Evolutionary conservation across 2,113 vertebrate species (phyloP).

Genomic region (Calonectris borealis): DNA sequence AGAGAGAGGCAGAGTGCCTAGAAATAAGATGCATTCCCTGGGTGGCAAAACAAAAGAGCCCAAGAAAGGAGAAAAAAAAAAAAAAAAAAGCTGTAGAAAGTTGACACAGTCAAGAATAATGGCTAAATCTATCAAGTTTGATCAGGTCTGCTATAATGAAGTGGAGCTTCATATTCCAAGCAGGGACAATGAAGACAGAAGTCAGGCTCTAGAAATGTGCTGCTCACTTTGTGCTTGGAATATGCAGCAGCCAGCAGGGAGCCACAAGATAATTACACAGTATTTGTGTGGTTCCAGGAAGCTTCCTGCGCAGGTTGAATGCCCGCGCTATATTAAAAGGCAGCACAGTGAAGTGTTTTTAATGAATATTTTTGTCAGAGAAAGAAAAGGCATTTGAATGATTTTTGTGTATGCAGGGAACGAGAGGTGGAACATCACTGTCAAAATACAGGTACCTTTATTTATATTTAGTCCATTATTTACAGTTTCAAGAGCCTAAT

Average conservation of each 20-base stretch:
- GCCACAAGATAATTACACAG: slow-evolving; percentile 90
- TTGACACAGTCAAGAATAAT: slow-evolving; percentile 91
- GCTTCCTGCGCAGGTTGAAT: slow-evolving; percentile 86
- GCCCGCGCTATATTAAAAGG: slow-evolving; percentile 84
- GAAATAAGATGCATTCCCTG: slow-evolving; percentile 82
- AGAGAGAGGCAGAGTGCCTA: slow-evolving; percentile 67
- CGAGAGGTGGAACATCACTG: slow-evolving; percentile 80
- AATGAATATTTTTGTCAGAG: slow-evolving; percentile 91
- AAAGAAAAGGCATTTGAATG: slow-evolving; percentile 87
- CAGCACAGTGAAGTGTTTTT: slow-evolving; percentile 90
- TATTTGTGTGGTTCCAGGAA: slow-evolving; percentile 91
- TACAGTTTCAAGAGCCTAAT: slow-evolving; percentile 68
- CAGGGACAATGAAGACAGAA: slow-evolving; percentile 88
- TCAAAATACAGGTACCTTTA: slow-evolving; percentile 83
- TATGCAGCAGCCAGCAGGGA: slow-evolving; percentile 89
- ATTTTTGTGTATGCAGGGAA: slow-evolving; percentile 74
- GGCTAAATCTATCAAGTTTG: slow-evolving; percentile 93
- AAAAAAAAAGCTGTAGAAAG: slow-evolving; percentile 73
- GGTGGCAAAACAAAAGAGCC: slow-evolving; percentile 84
- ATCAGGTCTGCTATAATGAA: slow-evolving; percentile 92
- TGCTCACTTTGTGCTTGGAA: slow-evolving; percentile 87
- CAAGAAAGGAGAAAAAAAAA: slow-evolving; percentile 16
- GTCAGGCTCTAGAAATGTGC: slow-evolving; percentile 81
- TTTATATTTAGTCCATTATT: slow-evolving; percentile 80
- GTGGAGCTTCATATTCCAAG: slow-evolving; percentile 88